Evolutionary conservation across 2,113 vertebrate genomes (phyloP).

Genomic region (zebrafish (Danio rerio)): DNA sequence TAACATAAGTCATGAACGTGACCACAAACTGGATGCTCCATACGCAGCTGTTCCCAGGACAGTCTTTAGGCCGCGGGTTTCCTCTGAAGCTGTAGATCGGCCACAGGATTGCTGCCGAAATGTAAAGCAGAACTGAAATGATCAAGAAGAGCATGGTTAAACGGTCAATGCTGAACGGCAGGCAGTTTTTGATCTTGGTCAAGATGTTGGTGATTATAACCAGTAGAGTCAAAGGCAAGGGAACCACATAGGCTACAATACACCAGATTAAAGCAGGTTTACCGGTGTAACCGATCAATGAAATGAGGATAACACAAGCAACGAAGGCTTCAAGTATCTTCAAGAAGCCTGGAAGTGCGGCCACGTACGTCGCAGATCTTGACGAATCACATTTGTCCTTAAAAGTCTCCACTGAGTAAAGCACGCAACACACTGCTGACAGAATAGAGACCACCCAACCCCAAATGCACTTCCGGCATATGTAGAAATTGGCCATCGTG

Average conservation of each 20-base stretch:
- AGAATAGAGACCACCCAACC: slow-evolving; percentile 69
- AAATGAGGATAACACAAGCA: slow-evolving; percentile 82
- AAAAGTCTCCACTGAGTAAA: slow-evolving; percentile 78
- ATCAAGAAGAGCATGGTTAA: slow-evolving; percentile 75
- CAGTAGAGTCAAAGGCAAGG: slow-evolving; percentile 79
- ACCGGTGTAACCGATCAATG: slow-evolving; percentile 45
- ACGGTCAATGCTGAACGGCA: slow-evolving; percentile 76
- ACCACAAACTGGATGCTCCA: slow-evolving; percentile 78
- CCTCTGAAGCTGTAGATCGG: slow-evolving; percentile 75
- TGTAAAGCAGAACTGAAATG: slow-evolving; percentile 78
- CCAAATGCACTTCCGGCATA: slow-evolving; percentile 60
- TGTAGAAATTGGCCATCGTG: slow-evolving; percentile 74
- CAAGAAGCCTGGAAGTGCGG: slow-evolving; percentile 80
- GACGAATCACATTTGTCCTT: slow-evolving; percentile 73
- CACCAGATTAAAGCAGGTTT: slow-evolving; percentile 71
- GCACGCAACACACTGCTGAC: slow-evolving; percentile 74
- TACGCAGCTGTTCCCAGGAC: slow-evolving; percentile 51
- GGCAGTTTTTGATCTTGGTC: slow-evolving; percentile 64
- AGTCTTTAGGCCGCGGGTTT: neutral
- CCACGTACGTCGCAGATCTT: slow-evolving; percentile 76
- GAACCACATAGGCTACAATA: slow-evolving; percentile 78
- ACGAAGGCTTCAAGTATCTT: slow-evolving; percentile 84
- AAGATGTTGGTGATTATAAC: slow-evolving; percentile 81
- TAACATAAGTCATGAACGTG: slow-evolving; percentile 80
- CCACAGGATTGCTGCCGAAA: slow-evolving; percentile 77